A percentile compares a stretch with the other conserved stretches of the same genome.
Conservation (phyloP, 2,797 vertebrate genomes). For the Lepus townsendii region DNA sequence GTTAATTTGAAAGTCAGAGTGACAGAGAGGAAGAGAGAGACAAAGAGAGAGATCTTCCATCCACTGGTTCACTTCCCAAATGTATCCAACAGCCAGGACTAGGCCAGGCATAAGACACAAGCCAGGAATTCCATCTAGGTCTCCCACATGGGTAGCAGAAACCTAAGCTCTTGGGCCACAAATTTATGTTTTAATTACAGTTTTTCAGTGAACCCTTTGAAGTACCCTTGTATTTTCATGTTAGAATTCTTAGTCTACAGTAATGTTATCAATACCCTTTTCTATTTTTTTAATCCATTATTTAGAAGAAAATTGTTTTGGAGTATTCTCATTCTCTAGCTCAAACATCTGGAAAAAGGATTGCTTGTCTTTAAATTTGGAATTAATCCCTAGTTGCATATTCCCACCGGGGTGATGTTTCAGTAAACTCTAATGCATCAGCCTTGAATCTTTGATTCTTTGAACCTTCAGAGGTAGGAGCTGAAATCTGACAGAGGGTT, state of each 20-base stretch:
- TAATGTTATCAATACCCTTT: conserved; percentile 46
- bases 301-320: conserved; percentile 61
- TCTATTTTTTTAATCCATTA: conserved; percentile 57
- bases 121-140: no score
- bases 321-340: conserved; percentile 44
- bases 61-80: no score
- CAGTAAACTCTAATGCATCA: conserved; percentile 51
- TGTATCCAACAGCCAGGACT: no score
- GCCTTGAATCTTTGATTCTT: conserved; percentile 61
- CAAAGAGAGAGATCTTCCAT: no score
- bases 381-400: conserved; percentile 46
- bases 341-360: conserved; percentile 77
- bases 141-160: no score
- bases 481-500: conserved; percentile 61
- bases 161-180: no score
- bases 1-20: no score
- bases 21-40: no score
- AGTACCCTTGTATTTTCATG: conserved; percentile 33
- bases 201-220: no score
- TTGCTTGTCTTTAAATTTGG: conserved; percentile 75
- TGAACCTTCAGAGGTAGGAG: conserved; percentile 70
- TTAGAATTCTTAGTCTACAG: neutral
- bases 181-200: no score
- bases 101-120: no score
- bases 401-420: conserved; percentile 72